phyloP scores from a whole-genome alignment of 2,888 invertebrate species.

The Drosophila quasianomalipes region DNA sequence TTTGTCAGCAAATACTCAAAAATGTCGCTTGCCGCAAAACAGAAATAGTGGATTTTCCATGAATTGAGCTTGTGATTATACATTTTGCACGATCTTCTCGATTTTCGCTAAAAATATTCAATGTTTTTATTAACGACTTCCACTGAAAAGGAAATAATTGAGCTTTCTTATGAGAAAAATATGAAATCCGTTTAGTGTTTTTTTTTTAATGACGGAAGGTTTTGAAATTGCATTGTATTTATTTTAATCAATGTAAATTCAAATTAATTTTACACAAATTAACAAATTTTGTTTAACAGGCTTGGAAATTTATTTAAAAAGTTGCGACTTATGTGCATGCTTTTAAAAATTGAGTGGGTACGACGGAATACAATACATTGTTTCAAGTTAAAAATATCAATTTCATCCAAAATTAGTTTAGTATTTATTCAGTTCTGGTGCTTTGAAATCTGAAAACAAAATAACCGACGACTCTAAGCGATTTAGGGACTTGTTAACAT shows the following conservation, averaged over 20 bases:
- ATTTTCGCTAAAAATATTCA: slow-evolving; percentile 12
- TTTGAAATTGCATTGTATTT: background rate
- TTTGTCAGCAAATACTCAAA: slow-evolving; percentile 20
- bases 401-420: background rate
- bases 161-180: slow-evolving; percentile 11
- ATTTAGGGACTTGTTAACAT: background rate
- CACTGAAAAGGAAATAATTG: slow-evolving; percentile 50
- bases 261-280: background rate
- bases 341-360: background rate
- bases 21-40: slow-evolving; percentile 19
- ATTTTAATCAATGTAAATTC: background rate
- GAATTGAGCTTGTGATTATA: slow-evolving; percentile 19
- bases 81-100: slow-evolving; percentile 35
- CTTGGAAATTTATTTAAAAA: background rate
- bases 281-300: background rate
- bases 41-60: slow-evolving; percentile 8
- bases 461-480: background rate
- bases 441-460: no score
- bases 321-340: background rate
- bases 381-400: background rate
- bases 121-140: slow-evolving; percentile 30
- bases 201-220: background rate
- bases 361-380: background rate
- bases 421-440: background rate
- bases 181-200: slow-evolving; percentile 1